phyloP scores from a whole-genome alignment of 64 coral and sea anemone genomes.

The Stylophora pistillata region DNA sequence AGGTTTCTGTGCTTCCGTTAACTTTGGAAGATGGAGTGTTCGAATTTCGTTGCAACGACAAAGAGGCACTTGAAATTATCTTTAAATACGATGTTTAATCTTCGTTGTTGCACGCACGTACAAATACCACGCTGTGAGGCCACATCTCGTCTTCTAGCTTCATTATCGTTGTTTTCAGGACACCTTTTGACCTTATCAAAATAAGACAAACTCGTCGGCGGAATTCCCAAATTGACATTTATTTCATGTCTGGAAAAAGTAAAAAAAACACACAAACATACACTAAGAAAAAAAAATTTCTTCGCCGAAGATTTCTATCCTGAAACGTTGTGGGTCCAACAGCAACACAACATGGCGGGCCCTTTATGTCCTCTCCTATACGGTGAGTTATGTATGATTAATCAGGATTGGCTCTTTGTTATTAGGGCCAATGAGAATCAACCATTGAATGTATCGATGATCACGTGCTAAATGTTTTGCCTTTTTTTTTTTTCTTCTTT shows the following conservation, averaged over 20 bases:
- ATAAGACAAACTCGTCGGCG: neutral
- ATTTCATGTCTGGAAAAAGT: neutral
- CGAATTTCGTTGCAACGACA: neutral
- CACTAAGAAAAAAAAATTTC: neutral
- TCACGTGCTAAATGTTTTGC: neutral
- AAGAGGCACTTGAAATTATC: neutral
- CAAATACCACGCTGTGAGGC: neutral
- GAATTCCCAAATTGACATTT: neutral
- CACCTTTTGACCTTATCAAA: slow-evolving; percentile 22
- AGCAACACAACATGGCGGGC: neutral
- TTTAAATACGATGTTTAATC: slow-evolving; percentile 4
- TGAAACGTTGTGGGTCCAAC: neutral
- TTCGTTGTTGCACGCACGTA: neutral
- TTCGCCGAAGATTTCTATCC: neutral
- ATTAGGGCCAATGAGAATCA: neutral
- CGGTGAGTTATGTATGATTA: neutral
- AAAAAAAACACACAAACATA: neutral
- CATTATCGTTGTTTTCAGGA: neutral
- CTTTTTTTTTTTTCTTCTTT: too few relatives aligned
- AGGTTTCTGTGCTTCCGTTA: neutral
- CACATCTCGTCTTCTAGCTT: slow-evolving; percentile 24
- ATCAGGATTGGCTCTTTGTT: neutral
- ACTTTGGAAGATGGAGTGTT: neutral
- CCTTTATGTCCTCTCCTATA: neutral
- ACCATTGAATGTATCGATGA: neutral